phyloP scores from a whole-genome alignment of 1,140 invertebrate genomes.

The Piezodorus guildinii region DNA sequence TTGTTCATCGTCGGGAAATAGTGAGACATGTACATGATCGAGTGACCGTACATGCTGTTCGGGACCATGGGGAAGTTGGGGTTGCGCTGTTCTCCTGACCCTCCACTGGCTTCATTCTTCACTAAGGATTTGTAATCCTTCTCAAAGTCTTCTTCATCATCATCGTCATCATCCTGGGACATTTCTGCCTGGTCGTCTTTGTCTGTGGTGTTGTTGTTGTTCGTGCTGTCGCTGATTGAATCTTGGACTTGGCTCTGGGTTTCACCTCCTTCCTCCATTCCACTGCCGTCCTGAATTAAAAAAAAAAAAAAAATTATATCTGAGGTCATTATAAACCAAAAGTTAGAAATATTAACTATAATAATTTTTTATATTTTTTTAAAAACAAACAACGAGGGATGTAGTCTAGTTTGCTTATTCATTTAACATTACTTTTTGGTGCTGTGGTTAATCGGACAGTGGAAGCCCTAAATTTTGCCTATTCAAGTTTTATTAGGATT shows the following conservation, averaged over 20 bases:
- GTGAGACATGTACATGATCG: slow-evolving; percentile 84
- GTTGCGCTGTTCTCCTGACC: slow-evolving; percentile 34
- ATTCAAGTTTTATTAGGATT: too few relatives aligned
- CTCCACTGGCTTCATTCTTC: slow-evolving; percentile 30
- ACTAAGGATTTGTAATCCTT: slow-evolving; percentile 31
- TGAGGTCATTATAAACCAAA: too few relatives aligned
- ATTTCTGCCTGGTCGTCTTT: slow-evolving; percentile 46
- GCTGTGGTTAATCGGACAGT: too few relatives aligned
- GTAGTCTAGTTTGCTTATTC: too few relatives aligned
- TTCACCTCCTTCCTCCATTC: background rate
- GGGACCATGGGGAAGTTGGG: slow-evolving; percentile 63
- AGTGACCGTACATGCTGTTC: slow-evolving; percentile 57
- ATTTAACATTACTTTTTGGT: too few relatives aligned
- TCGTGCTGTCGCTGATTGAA: slow-evolving; percentile 13
- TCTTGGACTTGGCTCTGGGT: background rate
- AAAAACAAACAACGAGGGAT: too few relatives aligned
- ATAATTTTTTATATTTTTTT: too few relatives aligned
- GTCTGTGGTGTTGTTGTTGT: slow-evolving; percentile 26
- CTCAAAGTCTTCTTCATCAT: slow-evolving; percentile 36
- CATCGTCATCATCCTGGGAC: slow-evolving; percentile 50
- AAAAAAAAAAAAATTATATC: too few relatives aligned
- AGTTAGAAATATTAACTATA: too few relatives aligned
- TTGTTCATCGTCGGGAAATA: slow-evolving; percentile 52
- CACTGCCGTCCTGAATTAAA: background rate
- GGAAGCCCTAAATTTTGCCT: too few relatives aligned